Percentiles rank a stretch among this genome's conserved stretches.
phyloP scores from a whole-genome alignment of 2,888 invertebrate genomes.

The Ennomos quercinarius region DNA sequence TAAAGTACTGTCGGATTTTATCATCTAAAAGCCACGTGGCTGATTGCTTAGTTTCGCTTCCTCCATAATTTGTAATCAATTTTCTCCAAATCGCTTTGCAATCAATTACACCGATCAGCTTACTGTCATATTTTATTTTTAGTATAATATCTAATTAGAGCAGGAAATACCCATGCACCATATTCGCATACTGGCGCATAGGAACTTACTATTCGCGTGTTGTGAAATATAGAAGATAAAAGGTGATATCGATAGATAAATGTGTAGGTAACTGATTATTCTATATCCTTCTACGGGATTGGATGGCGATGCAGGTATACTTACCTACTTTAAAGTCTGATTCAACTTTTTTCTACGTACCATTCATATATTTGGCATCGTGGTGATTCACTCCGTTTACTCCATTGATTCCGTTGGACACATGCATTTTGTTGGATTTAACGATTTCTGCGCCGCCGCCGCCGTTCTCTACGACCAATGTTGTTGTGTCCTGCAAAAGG shows the following conservation, averaged over 20 bases:
- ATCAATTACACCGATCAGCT: conserved; percentile 8
- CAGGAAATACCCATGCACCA: conserved; percentile 4
- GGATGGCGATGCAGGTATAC: no score
- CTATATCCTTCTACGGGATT: no score
- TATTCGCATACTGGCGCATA: conserved; percentile 1
- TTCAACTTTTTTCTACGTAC: conserved; percentile 49
- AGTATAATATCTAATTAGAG: not conserved
- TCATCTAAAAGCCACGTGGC: not conserved
- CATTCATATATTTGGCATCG: conserved; percentile 59
- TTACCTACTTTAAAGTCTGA: not conserved
- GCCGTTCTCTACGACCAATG: conserved; percentile 63
- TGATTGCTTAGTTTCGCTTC: not conserved
- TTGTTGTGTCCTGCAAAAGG: conserved; percentile 61
- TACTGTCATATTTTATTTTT: not conserved
- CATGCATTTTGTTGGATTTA: conserved; percentile 66
- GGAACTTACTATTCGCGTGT: not conserved
- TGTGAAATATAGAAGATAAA: no score
- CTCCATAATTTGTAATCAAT: conserved; percentile 1
- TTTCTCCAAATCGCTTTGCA: conserved; percentile 2
- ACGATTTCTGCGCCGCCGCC: conserved; percentile 68
- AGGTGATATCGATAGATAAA: no score
- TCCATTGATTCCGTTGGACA: conserved; percentile 50
- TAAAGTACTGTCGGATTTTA: not conserved
- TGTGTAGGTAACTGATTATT: no score
- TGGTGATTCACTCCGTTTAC: conserved; percentile 55